Percentiles rank a stretch among this genome's conserved stretches.
These are phyloP conservation scores for Notarius quadriscutis DNA, from an alignment of 2,113 vertebrate genomes.

Conservation along the genomic window DNA sequence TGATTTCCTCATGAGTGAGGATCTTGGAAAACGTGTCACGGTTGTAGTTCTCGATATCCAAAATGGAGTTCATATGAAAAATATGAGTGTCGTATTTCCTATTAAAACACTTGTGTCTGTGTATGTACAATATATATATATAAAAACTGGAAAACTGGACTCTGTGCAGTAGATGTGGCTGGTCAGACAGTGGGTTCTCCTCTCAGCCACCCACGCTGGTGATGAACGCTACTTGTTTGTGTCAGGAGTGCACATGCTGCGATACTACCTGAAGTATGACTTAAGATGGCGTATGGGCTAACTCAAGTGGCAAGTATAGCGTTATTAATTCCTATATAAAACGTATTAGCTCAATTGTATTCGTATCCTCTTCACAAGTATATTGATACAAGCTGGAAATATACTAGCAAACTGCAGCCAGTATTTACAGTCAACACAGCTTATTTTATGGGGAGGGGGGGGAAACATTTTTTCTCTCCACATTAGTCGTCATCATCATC, in stretches of 20 bases:
- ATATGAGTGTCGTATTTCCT: too few species aligned
- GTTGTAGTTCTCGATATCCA: too few species aligned
- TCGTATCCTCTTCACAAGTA: background rate
- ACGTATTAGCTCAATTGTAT: background rate
- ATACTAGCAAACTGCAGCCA: background rate
- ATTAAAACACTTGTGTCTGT: too few species aligned
- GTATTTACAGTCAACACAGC: background rate
- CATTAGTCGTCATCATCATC: too few species aligned
- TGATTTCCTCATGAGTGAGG: too few species aligned
- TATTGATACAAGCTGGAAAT: background rate
- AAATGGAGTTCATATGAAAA: too few species aligned
- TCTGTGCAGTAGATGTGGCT: background rate
- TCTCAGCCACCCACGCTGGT: background rate
- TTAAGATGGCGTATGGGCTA: background rate
- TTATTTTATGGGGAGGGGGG: too few species aligned
- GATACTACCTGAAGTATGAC: background rate
- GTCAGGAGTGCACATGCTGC: background rate
- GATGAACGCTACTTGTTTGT: background rate
- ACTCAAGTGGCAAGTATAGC: background rate
- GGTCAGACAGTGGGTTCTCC: background rate
- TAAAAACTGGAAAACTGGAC: background rate
- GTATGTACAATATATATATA: too few species aligned
- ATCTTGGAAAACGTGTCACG: too few species aligned
- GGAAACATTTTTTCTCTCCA: too few species aligned
- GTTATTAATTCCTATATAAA: background rate